Base-by-base conservation (phyloP, 2,113 vertebrate genomes). In the Pelobates fuscus region DNA sequence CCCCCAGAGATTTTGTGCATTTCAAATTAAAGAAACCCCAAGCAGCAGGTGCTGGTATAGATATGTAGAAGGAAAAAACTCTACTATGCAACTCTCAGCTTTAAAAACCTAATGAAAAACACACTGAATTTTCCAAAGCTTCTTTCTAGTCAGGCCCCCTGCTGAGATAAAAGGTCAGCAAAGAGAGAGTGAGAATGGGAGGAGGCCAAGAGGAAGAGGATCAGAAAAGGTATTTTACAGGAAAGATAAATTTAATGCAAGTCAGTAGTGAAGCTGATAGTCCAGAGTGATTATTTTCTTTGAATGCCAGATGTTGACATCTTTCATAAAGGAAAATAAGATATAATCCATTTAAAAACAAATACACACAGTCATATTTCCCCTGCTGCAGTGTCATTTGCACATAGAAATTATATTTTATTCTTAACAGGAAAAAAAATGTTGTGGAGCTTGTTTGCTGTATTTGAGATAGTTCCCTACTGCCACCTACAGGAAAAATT, bases 101-200 rank as follows among this genome's bases (percentile, higher is more conserved):
- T 1, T 70, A 46, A 82, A 78, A 84, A 82, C 80, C 83, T 80
- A 74, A 80, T 83, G 84, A 81, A 81, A 85, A 85, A 82, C 72
- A 79, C 80, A 81, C 79, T 77, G 83, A 80, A 58, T 78, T 83
- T 84, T 83, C 81, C 85, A 84, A 85, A 82, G 77, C 67, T 57
- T 83, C 84, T 86, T 87, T 88, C 83, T 83, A 80, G 81, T 83
- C 82, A 55, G 81, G 77, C 80, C 81, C 81, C 85, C 84, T 71
- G 79, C 85, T 83, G 83, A 86, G 77, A 88, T 81, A 79, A 78
- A 85, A 84, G 82, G 81, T 77, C 83, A 82, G 64, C 41, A 72
- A 83, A 69, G 79, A 79, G 80, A 81, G 75, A 70, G 70, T 73
- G 27, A 79, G 77, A 77, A 73, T 46, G 57, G 69, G 5, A 52